A percentile compares a stretch with the other conserved stretches of the same genome.
These are phyloP conservation scores for Papilio xuthus DNA, from an alignment of 1,140 invertebrate species.

Conservation along the genomic window DNA sequence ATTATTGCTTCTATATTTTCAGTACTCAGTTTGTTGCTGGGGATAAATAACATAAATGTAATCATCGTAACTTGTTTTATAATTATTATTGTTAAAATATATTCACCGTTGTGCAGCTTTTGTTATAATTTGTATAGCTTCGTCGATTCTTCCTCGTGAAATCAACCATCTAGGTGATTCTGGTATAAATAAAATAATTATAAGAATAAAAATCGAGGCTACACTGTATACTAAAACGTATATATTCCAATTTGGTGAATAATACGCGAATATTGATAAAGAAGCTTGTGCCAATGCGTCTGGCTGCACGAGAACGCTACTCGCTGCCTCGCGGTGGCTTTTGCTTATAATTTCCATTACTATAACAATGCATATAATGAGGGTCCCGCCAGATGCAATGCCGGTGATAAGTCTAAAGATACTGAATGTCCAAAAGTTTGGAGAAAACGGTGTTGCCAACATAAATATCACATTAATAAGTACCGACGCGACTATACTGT, in stretches of 20 bases:
- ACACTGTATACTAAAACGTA: conserved; percentile 47
- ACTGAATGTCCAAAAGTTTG: conserved; percentile 53
- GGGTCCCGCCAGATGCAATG: conserved; percentile 52
- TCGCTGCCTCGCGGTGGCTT: conserved; percentile 50
- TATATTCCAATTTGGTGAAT: conserved; percentile 52
- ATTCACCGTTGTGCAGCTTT: conserved; percentile 59
- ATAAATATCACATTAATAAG: conserved; percentile 51
- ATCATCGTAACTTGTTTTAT: background rate
- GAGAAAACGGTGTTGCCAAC: conserved; percentile 50
- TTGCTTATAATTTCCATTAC: conserved; percentile 58
- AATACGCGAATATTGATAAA: conserved; percentile 56
- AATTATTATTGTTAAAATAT: background rate
- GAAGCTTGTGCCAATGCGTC: conserved; percentile 51
- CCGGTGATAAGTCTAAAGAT: conserved; percentile 54
- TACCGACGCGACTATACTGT: conserved; percentile 46
- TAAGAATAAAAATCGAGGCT: conserved; percentile 48
- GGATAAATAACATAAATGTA: conserved; percentile 40
- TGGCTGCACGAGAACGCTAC: conserved; percentile 45
- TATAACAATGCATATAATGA: conserved; percentile 49
- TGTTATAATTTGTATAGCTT: conserved; percentile 51
- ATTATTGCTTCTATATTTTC: conserved; percentile 49
- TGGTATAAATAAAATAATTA: conserved; percentile 50
- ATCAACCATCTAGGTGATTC: conserved; percentile 66
- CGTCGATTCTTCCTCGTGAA: conserved; percentile 49
- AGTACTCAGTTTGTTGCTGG: conserved; percentile 53